phyloP scores from a whole-genome alignment of 2,888 invertebrate species.

The Stenurella melanura region DNA sequence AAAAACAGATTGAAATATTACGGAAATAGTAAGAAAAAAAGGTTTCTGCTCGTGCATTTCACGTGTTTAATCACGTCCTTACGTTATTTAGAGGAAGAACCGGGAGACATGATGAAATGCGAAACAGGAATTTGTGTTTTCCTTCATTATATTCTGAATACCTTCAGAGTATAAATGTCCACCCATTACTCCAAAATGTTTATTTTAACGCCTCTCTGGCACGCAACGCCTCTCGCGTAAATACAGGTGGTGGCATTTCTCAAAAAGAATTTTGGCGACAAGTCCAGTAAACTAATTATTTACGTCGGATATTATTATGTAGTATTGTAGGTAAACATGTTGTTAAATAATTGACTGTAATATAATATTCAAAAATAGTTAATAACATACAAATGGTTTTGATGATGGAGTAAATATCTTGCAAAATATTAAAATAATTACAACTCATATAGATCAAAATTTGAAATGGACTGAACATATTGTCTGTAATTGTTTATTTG shows the following conservation, averaged over 20 bases:
- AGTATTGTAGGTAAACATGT: no score
- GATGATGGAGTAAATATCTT: no score
- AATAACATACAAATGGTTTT: no score
- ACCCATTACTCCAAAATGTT: neutral
- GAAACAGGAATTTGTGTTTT: slow-evolving; percentile 19
- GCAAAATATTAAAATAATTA: no score
- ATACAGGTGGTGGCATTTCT: neutral
- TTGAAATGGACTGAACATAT: no score
- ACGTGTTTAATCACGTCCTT: neutral
- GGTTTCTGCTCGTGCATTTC: neutral
- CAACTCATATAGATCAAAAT: no score
- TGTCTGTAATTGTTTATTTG: no score
- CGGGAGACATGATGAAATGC: slow-evolving; percentile 9
- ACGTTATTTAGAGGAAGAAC: neutral
- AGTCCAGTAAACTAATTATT: no score
- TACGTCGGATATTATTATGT: neutral
- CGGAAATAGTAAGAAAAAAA: neutral
- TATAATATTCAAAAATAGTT: no score
- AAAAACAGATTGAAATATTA: neutral
- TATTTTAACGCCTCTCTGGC: neutral
- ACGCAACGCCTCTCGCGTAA: neutral
- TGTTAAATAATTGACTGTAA: no score
- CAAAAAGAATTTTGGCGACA: neutral
- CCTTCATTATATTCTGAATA: slow-evolving; percentile 6
- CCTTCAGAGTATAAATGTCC: slow-evolving; percentile 8